Evolutionary conservation across 2,113 vertebrate species (phyloP).

Genomic region (Rousettus leschenaultii): DNA sequence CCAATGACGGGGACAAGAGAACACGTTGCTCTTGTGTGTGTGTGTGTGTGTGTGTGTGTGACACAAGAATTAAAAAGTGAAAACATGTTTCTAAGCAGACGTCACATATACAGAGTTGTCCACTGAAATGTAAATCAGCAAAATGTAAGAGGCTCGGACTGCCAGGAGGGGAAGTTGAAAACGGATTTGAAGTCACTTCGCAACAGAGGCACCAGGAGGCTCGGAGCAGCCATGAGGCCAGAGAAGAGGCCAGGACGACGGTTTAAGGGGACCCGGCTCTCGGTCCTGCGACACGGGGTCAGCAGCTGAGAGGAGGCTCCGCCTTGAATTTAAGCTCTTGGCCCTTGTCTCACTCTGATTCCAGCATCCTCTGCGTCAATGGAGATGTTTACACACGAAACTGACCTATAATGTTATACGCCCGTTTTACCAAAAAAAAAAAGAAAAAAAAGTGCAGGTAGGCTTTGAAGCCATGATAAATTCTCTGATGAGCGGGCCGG

Average conservation of each 20-base stretch:
- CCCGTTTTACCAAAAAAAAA: neutral
- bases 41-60: too few relatives aligned
- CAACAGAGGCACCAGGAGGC: neutral
- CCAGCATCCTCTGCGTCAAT: neutral
- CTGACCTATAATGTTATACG: too few relatives aligned
- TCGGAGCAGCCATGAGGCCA: accelerated
- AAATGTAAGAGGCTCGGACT: neutral
- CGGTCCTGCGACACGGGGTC: accelerated
- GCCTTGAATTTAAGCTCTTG: neutral
- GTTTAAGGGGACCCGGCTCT: neutral
- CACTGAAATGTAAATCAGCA: neutral
- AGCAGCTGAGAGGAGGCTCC: accelerated
- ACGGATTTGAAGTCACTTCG: neutral
- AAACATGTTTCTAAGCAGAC: neutral
- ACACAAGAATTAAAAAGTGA: neutral
- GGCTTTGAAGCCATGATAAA: neutral
- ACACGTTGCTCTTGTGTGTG: neutral
- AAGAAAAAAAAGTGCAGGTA: neutral
- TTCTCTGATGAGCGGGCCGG: neutral
- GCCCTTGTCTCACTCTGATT: neutral
- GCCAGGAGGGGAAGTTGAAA: neutral
- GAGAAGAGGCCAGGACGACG: neutral
- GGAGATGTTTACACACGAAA: neutral
- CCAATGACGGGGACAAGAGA: neutral
- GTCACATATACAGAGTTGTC: accelerated